These are phyloP conservation scores for Gisinianus flammeolus DNA, from an alignment of 2,888 invertebrate species.

Conservation along the genomic window DNA sequence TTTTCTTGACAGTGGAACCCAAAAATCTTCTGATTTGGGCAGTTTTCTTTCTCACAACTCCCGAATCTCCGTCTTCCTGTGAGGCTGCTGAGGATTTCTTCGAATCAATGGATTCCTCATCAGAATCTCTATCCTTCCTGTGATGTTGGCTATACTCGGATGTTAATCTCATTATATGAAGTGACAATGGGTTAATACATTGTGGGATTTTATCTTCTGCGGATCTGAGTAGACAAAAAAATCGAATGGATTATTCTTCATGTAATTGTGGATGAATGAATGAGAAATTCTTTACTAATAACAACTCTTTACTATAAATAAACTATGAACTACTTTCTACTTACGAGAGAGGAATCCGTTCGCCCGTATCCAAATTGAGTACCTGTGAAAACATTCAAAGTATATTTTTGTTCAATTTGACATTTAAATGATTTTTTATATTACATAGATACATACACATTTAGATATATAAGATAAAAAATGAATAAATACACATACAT, in stretches of 20 bases:
- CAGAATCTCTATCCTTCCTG: slow-evolving; percentile 66
- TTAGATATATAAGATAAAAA: neutral
- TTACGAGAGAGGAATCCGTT: slow-evolving; percentile 84
- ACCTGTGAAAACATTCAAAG: slow-evolving; percentile 60
- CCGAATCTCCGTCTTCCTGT: slow-evolving; percentile 64
- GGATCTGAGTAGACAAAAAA: slow-evolving; percentile 83
- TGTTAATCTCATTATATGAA: slow-evolving; percentile 92
- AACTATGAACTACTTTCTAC: slow-evolving; percentile 91
- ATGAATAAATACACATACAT: no score
- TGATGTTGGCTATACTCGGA: slow-evolving; percentile 73
- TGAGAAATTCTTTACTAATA: no score
- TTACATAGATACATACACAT: neutral
- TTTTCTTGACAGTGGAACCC: slow-evolving; percentile 87
- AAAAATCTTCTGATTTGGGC: slow-evolving; percentile 66
- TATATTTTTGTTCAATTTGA: neutral
- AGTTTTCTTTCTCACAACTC: slow-evolving; percentile 63
- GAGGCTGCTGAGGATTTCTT: slow-evolving; percentile 67
- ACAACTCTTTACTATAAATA: no score
- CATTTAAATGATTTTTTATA: neutral
- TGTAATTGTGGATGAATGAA: no score
- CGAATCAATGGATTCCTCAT: slow-evolving; percentile 76
- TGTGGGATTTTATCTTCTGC: slow-evolving; percentile 92
- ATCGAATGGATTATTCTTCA: no score
- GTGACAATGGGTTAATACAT: slow-evolving; percentile 89
- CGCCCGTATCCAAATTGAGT: slow-evolving; percentile 73